Percentiles rank a stretch among this genome's conserved stretches.
Evolutionary conservation across 2,888 invertebrate species (phyloP).

Genomic region (Mythimna lalbum): DNA sequence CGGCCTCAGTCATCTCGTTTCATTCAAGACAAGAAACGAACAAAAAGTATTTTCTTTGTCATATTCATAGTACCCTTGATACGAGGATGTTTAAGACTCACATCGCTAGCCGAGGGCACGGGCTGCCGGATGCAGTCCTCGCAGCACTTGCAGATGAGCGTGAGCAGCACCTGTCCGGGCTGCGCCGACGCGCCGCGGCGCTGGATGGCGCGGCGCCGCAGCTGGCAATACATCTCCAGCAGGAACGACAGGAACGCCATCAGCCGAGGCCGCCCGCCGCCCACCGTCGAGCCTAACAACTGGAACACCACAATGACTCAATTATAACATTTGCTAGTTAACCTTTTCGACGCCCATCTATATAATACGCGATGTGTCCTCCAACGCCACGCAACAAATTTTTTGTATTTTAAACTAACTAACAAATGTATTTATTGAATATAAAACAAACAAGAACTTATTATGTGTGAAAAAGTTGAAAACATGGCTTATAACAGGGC

Average conservation of each 20-base stretch:
- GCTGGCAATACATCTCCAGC: slow-evolving; percentile 97
- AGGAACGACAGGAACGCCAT: slow-evolving; percentile 97
- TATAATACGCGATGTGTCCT: no score
- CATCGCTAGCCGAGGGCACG: slow-evolving; percentile 95
- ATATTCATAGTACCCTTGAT: no score
- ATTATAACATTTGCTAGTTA: neutral
- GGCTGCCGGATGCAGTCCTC: slow-evolving; percentile 96
- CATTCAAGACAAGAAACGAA: no score
- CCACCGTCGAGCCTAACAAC: slow-evolving; percentile 88
- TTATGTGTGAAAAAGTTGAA: no score
- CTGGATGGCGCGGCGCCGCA: slow-evolving; percentile 93
- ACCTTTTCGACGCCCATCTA: no score
- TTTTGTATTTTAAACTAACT: no score
- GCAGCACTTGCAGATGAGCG: slow-evolving; percentile 96
- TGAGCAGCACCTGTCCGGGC: slow-evolving; percentile 94
- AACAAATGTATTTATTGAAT: no score
- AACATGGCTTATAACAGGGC: no score
- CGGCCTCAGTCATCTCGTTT: no score
- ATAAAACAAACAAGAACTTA: no score
- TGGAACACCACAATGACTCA: slow-evolving; percentile 58
- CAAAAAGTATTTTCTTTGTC: no score
- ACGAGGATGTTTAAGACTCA: slow-evolving; percentile 73
- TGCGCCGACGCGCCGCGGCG: slow-evolving; percentile 88
- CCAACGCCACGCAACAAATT: no score
- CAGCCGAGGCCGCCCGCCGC: slow-evolving; percentile 92